Conservation (phyloP, 2,888 invertebrate genomes). For the Branchellion lobata region DNA sequence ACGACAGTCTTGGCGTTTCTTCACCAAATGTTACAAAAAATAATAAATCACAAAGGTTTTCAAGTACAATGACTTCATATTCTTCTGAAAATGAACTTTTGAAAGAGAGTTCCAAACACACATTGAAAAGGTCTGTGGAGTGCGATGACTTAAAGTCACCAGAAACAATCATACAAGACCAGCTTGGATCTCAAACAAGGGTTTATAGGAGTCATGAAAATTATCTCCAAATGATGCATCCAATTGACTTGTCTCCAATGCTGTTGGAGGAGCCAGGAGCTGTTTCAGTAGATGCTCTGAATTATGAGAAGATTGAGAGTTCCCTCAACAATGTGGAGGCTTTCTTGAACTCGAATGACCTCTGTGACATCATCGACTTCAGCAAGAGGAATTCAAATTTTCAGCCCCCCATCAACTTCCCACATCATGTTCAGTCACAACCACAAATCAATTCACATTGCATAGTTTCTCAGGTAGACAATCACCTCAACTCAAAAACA, state of each 20-base stretch:
- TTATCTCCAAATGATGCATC: slow-evolving; percentile 74
- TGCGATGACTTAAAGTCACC: neutral
- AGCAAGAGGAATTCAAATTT: neutral
- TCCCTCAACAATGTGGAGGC: slow-evolving; percentile 47
- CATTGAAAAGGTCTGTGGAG: neutral
- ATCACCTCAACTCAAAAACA: no score
- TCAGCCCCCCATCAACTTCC: neutral
- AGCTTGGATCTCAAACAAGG: slow-evolving; percentile 62
- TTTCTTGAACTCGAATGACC: neutral
- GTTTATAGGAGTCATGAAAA: slow-evolving; percentile 85
- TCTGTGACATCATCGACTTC: neutral
- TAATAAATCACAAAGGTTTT: neutral
- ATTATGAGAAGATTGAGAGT: slow-evolving; percentile 59
- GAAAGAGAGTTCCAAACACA: no score
- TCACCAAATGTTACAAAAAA: neutral
- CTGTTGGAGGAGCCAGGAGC: slow-evolving; percentile 90
- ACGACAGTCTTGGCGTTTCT: no score
- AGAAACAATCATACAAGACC: neutral
- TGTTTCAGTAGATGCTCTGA: slow-evolving; percentile 84
- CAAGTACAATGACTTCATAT: neutral
- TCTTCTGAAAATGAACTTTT: neutral
- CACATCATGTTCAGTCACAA: no score
- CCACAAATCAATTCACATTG: no score
- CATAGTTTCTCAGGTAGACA: no score
- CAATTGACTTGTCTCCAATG: slow-evolving; percentile 77